Conservation (phyloP, 1,140 invertebrate species). For the Hycleus cichorii region DNA sequence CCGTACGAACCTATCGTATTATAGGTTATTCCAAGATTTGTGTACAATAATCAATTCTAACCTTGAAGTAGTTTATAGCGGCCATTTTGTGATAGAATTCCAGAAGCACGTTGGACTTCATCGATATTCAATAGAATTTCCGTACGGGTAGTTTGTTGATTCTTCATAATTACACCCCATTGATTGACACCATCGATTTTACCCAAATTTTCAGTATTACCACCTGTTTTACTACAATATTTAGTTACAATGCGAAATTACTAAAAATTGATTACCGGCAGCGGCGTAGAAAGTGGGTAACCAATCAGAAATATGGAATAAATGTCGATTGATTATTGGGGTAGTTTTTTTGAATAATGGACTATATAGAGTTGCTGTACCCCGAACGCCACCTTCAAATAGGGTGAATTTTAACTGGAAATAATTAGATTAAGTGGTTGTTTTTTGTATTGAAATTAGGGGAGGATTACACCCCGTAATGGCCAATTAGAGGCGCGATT, state of each 20-base stretch:
- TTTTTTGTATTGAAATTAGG: background rate
- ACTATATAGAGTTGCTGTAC: constrained; percentile 59
- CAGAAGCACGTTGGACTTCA: constrained; percentile 61
- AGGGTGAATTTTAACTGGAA: constrained; percentile 56
- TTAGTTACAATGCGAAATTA: background rate
- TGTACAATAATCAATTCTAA: constrained; percentile 18
- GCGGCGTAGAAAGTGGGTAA: constrained; percentile 71
- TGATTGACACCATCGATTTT: constrained; percentile 66
- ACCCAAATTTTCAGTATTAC: constrained; percentile 35
- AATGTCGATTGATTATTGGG: constrained; percentile 53
- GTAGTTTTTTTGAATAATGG: constrained; percentile 46
- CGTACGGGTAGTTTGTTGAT: constrained; percentile 46
- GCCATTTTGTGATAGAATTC: constrained; percentile 66
- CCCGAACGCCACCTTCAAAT: constrained; percentile 83
- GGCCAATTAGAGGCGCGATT: constrained; percentile 86
- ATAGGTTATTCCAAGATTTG: background rate
- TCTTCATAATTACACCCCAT: constrained; percentile 56
- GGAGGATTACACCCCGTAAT: constrained; percentile 59
- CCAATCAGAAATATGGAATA: constrained; percentile 83
- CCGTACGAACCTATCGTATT: background rate
- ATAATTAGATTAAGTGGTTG: background rate
- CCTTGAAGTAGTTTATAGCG: constrained; percentile 60
- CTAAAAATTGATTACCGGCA: constrained; percentile 46
- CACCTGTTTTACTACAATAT: constrained; percentile 36
- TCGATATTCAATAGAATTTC: constrained; percentile 83